Base-by-base conservation (phyloP, 2,888 invertebrate genomes). In the Polia nebulosa region DNA sequence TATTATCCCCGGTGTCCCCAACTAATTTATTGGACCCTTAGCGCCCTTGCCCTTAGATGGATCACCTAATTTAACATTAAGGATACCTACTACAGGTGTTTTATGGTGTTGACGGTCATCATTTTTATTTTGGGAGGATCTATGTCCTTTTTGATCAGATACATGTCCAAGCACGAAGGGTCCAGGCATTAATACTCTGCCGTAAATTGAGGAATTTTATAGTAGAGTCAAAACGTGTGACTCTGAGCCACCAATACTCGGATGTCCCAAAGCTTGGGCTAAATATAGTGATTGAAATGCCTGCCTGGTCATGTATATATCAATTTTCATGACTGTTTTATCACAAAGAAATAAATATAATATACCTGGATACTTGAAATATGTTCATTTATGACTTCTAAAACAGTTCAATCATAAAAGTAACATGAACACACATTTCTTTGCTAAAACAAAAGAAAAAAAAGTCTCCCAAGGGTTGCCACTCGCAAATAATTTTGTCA, bases 31-130 rank as follows among this genome's bases (percentile, higher is more conserved):
- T 88, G 91, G 87, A 84, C 92, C 93, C 94, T 93, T 92, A 92
- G 84, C 94, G 92, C 93, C 94, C 93, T 92, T 89, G 90, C 85
- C 85, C 89, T 84, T 85, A 92, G 95, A 95, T 92, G 93, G 92
- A 95, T 95, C 90, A 89, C 94, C 95, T 95, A 94, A 95, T 95
- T 95, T 93, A 92, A 91, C 93, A 93, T 94, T 94, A 94, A 92
- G 91, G 91, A 87, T 88, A 86, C 76, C 88, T 87, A 29, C 87
- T 87, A 61, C 82, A 88, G 88, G 84, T 86, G 80, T 70, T 86
- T 81, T 75, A 78, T 81, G 78, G 51, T 57, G 87, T 87, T 84
- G 85, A 83, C 88, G 82, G 81, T 86, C 89, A 91, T 92, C 88
- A 89, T 87, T 92, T 89, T 87, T 83, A 79, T 79, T 81, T 69